Evolutionary conservation across 2,888 invertebrate genomes (phyloP), one percentile per base, ranked within the genome.

Genomic region (Achlya flavicornis): DNA sequence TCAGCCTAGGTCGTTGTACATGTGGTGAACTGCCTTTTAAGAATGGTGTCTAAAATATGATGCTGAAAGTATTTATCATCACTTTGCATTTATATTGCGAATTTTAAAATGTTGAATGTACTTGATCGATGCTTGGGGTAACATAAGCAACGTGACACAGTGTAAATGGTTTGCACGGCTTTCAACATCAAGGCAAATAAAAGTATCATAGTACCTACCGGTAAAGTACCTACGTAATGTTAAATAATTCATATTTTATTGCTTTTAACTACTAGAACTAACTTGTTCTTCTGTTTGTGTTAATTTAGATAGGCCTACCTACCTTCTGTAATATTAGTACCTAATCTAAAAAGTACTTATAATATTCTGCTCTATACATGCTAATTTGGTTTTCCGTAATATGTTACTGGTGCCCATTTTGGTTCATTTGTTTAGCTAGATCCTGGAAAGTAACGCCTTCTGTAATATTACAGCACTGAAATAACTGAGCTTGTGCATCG

Each of bases 1-100:
- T 71, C 69, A 74, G 74, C 71, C 48, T 69, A 70, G 64, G 68
- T 53, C 53, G 19, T 53, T 19, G 53, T 46, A n/a, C 43, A 43
- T 48, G 48, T 8, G 48, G 48, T 48, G 48, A 48, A 48, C 10
- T 53, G 16, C 5, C 35, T 53, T 3, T 10, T 19, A 10, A 19
- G 53, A 19, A 19, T 19, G 53, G 19, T 10, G 53, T 8, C 19
- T 53, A n/a, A 41, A 41, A 53, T 4, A 53, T 19, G 16, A 19
- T 53, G 53, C 53, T 53, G 53, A 16, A 5, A 10, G n/a, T 53
- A 53, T 19, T 12, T 0, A 19, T 53, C 19, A 19, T 19, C 10
- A 41, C 53, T 3, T 48, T 16, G n/a, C 48, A 6, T 48, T 48
- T 12, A 46, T n/a, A n/a, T 46, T 46, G 46, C 46, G 12, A 46